These are phyloP conservation scores for Pachypsylla venusta DNA, from an alignment of 1,140 invertebrate species.

Conservation along the genomic window DNA sequence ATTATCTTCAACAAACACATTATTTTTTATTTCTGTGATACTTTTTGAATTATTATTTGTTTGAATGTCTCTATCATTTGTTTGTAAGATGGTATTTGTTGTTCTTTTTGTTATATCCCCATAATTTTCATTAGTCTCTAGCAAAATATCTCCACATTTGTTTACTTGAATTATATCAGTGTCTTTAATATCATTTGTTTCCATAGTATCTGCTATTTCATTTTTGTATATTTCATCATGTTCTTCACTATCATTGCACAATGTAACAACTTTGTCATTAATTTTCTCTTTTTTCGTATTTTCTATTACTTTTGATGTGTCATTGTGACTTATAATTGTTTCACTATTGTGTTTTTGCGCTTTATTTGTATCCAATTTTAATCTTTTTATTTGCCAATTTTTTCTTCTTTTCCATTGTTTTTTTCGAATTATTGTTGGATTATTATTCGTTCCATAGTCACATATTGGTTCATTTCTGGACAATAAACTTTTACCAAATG, in stretches of 20 bases:
- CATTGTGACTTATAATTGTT: too few species aligned
- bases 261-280: neutral
- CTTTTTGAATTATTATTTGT: too few species aligned
- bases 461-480: constrained; percentile 42
- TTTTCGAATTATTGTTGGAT: constrained; percentile 34
- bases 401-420: constrained; percentile 27
- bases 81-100: too few species aligned
- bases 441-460: constrained; percentile 29
- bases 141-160: too few species aligned
- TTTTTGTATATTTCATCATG: neutral
- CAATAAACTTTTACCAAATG: constrained; percentile 53
- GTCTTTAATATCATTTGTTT: too few species aligned
- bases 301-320: neutral
- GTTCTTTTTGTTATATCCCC: too few species aligned
- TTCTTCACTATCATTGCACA: neutral
- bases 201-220: too few species aligned
- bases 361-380: neutral
- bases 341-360: neutral
- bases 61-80: too few species aligned
- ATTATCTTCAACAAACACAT: too few species aligned
- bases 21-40: too few species aligned
- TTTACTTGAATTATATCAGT: too few species aligned
- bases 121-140: too few species aligned
- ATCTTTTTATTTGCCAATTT: constrained; percentile 20
- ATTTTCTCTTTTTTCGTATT: constrained; percentile 12